Percentiles rank a stretch among this genome's conserved stretches.
Conservation (phyloP, 2,888 invertebrate species). For the Drosophila paranaensis region DNA sequence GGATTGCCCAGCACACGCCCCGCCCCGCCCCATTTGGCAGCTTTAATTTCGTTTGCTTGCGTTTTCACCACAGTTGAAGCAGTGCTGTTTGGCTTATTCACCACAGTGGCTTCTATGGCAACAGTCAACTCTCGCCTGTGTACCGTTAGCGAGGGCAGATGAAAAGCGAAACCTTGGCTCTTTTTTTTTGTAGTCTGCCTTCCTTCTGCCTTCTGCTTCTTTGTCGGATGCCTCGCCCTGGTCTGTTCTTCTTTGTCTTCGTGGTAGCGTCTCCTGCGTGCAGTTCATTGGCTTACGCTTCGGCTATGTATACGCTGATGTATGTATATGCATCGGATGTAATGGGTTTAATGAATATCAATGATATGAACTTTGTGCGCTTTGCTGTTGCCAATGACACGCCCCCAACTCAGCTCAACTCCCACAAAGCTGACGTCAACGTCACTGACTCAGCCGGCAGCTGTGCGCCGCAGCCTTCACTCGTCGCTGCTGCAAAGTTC, state of each 20-base stretch:
- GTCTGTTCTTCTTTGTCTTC: conserved; percentile 35
- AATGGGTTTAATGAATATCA: conserved; percentile 27
- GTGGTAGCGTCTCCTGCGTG: conserved; percentile 20
- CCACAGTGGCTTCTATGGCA: conserved; percentile 55
- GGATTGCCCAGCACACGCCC: not conserved
- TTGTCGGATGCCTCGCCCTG: conserved; percentile 28
- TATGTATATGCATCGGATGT: conserved; percentile 7
- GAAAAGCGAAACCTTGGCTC: conserved; percentile 68
- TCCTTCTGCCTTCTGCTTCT: conserved; percentile 29
- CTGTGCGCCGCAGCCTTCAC: conserved; percentile 36
- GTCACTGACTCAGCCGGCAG: conserved; percentile 38
- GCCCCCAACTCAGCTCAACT: conserved; percentile 17
- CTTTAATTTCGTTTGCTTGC: conserved; percentile 21
- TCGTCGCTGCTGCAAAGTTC: conserved; percentile 48
- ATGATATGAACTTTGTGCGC: conserved; percentile 18
- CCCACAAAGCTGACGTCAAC: conserved; percentile 43
- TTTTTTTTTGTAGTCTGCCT: conserved; percentile 42
- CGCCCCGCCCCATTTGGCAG: not conserved
- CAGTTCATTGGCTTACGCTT: conserved; percentile 42
- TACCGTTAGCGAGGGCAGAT: conserved; percentile 62
- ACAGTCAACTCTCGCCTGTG: conserved; percentile 30
- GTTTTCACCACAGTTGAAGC: conserved; percentile 29
- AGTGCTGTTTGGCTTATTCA: conserved; percentile 45
- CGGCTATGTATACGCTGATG: conserved; percentile 7
- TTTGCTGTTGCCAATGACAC: conserved; percentile 26